A percentile compares a stretch with the other conserved stretches of the same genome.
phyloP scores from a whole-genome alignment of 1,140 invertebrate genomes.

The Neodiprion fabricii region DNA sequence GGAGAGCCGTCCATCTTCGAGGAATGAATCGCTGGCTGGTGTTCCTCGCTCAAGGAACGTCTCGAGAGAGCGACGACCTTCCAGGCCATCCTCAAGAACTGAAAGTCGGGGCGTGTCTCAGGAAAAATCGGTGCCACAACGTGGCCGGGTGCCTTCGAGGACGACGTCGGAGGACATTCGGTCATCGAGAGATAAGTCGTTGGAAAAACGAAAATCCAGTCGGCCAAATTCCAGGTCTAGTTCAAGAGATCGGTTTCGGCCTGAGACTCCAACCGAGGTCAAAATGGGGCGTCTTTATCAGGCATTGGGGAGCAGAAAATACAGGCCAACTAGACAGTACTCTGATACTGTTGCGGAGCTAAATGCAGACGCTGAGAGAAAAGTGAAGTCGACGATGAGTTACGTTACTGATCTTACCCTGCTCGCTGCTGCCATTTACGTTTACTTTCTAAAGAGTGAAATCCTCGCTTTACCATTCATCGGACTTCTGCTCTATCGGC shows the following conservation, averaged over 20 bases:
- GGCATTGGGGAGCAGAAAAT: conserved; percentile 35
- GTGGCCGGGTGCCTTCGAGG: conserved; percentile 29
- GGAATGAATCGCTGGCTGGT: conserved; percentile 37
- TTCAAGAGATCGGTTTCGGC: conserved; percentile 44
- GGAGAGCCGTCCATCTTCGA: conserved; percentile 29
- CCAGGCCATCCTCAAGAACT: conserved; percentile 40
- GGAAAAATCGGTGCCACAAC: conserved; percentile 20
- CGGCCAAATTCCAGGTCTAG: conserved; percentile 39
- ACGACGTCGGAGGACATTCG: conserved; percentile 27
- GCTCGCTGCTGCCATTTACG: conserved; percentile 68
- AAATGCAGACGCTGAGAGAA: conserved; percentile 66
- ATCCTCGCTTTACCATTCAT: conserved; percentile 77
- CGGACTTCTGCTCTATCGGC: conserved; percentile 76
- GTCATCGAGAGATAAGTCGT: conserved; percentile 11
- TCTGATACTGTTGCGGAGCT: conserved; percentile 24
- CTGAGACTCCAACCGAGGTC: conserved; percentile 29
- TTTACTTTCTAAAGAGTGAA: conserved; percentile 81
- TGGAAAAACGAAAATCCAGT: conserved; percentile 14
- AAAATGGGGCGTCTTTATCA: conserved; percentile 45
- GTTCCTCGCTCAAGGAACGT: conserved; percentile 39
- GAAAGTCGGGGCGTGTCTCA: conserved; percentile 29
- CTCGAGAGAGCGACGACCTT: conserved; percentile 35
- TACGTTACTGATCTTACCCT: conserved; percentile 75
- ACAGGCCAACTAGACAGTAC: conserved; percentile 22
- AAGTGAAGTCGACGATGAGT: conserved; percentile 70